phyloP scores from a whole-genome alignment of 1,140 invertebrate species.

The Apocrypta bakeri region DNA sequence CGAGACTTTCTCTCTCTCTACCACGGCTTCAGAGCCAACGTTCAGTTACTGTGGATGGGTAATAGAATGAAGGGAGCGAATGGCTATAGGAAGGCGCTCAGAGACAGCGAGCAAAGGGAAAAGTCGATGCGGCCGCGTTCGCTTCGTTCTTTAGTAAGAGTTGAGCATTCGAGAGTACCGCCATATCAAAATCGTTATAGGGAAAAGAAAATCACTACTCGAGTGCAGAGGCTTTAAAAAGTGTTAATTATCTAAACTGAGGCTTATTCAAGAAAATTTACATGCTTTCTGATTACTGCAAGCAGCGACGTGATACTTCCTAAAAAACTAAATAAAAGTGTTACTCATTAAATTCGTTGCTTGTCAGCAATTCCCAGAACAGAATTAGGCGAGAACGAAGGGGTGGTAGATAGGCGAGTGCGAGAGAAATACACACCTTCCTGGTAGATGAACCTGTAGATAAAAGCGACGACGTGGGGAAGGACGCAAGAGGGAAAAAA shows the following conservation, averaged over 20 bases:
- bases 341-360: slow-evolving; percentile 35
- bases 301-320: no score
- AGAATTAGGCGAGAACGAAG: slow-evolving; percentile 24
- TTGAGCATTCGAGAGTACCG: not conserved
- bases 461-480: slow-evolving; percentile 12
- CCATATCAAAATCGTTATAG: not conserved
- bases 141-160: not conserved
- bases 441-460: slow-evolving; percentile 16
- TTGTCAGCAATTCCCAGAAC: not conserved
- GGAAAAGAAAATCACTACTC: no score
- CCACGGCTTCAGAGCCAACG: slow-evolving; percentile 2
- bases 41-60: slow-evolving; percentile 27
- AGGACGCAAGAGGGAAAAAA: not conserved
- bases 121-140: slow-evolving; percentile 9
- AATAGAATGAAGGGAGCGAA: slow-evolving; percentile 32
- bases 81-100: not conserved
- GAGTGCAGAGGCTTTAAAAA: no score
- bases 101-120: not conserved
- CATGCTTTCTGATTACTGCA: no score
- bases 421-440: not conserved
- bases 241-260: no score
- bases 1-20: no score
- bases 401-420: not conserved
- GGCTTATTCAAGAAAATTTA: no score
- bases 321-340: no score